These are phyloP conservation scores for Pyrochroa serraticornis DNA, from an alignment of 2,888 invertebrate species.

Conservation along the genomic window DNA sequence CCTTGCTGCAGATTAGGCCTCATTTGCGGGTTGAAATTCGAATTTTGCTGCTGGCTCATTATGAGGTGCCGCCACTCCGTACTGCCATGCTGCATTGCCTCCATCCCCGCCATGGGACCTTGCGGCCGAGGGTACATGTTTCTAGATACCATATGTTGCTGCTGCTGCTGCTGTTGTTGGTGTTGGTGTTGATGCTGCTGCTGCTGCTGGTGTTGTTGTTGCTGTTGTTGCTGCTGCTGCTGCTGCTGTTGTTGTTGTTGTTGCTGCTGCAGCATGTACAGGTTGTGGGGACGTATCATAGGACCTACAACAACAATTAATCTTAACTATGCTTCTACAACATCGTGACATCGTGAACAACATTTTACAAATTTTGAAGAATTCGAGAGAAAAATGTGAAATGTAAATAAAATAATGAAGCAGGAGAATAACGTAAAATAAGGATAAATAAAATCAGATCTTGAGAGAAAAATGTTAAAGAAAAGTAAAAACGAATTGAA, in stretches of 20 bases:
- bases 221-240: conserved; percentile 62
- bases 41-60: conserved; percentile 63
- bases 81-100: conserved; percentile 61
- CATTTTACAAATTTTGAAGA: no score
- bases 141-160: conserved; percentile 58
- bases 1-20: conserved; percentile 62
- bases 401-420: no score
- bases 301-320: conserved; percentile 58
- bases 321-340: not conserved
- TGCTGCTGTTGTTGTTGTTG: conserved; percentile 65
- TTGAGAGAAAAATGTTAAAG: no score
- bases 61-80: conserved; percentile 69
- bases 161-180: conserved; percentile 60
- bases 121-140: conserved; percentile 63
- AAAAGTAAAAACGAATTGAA: no score
- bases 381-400: no score
- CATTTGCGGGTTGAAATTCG: conserved; percentile 59
- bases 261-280: conserved; percentile 65
- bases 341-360: not conserved
- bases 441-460: no score
- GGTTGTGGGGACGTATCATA: conserved; percentile 71
- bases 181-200: conserved; percentile 63
- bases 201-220: conserved; percentile 64
- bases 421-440: no score
- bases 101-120: conserved; percentile 64